Conservation (phyloP, 2,888 invertebrate genomes). For the Chymomyza amoena region DNA sequence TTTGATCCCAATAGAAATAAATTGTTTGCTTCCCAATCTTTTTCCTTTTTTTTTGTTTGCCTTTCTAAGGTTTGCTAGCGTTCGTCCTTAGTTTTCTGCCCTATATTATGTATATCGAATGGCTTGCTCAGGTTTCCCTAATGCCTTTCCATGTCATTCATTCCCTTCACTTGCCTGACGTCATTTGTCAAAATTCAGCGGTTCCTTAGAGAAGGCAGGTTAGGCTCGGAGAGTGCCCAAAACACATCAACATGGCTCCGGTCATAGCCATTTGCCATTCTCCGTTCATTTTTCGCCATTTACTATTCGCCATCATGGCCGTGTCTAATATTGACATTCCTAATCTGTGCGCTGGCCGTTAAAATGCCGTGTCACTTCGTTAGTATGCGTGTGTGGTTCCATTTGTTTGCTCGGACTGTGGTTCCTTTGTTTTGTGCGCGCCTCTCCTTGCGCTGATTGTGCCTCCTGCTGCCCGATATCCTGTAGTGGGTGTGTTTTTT, state of each 20-base stretch:
- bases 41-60: not conserved
- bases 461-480: not conserved
- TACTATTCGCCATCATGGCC: not conserved
- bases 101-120: not conserved
- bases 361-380: slow-evolving; percentile 70
- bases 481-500: slow-evolving; percentile 60
- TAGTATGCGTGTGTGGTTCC: slow-evolving; percentile 63
- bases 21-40: not conserved
- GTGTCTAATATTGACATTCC: slow-evolving; percentile 68
- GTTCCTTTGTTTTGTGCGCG: slow-evolving; percentile 27
- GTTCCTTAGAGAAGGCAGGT: slow-evolving; percentile 8
- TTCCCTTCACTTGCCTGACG: slow-evolving; percentile 54
- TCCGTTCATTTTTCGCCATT: slow-evolving; percentile 17
- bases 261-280: slow-evolving; percentile 11
- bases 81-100: not conserved
- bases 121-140: not conserved
- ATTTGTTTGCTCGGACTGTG: slow-evolving; percentile 26
- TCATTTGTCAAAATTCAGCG: slow-evolving; percentile 63
- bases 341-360: slow-evolving; percentile 66
- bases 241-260: slow-evolving; percentile 10
- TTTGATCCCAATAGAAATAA: not conserved
- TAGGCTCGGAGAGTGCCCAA: slow-evolving; percentile 2
- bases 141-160: not conserved
- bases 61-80: not conserved
- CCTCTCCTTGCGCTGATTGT: slow-evolving; percentile 3